Evolutionary conservation across 2,888 invertebrate genomes (phyloP).

Genomic region (Heliothis peltigera): DNA sequence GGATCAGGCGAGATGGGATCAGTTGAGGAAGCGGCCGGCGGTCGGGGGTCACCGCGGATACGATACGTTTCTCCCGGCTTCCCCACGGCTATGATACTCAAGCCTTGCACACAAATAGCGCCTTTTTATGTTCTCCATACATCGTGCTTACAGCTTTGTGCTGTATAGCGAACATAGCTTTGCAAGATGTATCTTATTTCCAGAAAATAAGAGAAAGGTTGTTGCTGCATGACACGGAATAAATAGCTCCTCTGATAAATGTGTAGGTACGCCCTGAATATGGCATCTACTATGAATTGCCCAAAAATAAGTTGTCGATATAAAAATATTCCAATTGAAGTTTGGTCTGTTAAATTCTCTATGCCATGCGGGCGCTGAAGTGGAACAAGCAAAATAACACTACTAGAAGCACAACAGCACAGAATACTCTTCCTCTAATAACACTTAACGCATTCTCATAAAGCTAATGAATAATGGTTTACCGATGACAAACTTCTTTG

Average conservation of each 20-base stretch:
- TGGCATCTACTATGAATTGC: no score
- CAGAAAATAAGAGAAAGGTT: neutral
- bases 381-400: constrained; percentile 6
- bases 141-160: constrained; percentile 9
- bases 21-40: constrained; percentile 83
- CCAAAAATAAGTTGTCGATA: no score
- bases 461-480: constrained; percentile 40
- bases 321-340: no score
- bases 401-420: neutral
- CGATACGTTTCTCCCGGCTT: constrained; percentile 80
- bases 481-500: constrained; percentile 41
- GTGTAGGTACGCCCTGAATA: no score
- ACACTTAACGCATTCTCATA: constrained; percentile 22
- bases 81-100: constrained; percentile 52
- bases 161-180: neutral
- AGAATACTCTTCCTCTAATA: neutral
- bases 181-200: neutral
- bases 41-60: constrained; percentile 81
- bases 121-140: constrained; percentile 37
- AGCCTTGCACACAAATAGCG: constrained; percentile 42
- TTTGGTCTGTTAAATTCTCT: no score
- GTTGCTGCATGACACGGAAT: neutral
- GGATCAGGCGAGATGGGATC: constrained; percentile 80
- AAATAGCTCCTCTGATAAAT: no score
- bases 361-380: neutral